A percentile compares a stretch with the other conserved stretches of the same genome.
These are phyloP conservation scores for Caenorhabditis brenneri DNA, from an alignment of 1,140 invertebrate species.

Conservation along the genomic window DNA sequence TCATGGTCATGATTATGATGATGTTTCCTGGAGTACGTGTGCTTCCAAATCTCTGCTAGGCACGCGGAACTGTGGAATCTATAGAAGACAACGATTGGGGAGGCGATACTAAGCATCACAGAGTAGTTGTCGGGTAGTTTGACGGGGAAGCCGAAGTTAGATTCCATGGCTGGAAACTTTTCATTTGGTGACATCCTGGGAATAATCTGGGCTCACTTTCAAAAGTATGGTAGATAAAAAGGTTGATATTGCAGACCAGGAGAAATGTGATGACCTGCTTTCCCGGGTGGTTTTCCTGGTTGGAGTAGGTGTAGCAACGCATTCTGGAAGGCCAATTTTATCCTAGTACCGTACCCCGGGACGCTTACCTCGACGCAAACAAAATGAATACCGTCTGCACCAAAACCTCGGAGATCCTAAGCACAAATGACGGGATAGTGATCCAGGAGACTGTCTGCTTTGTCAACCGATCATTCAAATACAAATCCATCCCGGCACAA, in stretches of 20 bases:
- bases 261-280: constrained; percentile 70
- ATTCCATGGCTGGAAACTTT: constrained; percentile 6
- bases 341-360: background rate
- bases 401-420: background rate
- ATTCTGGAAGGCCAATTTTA: background rate
- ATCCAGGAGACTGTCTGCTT: background rate
- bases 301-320: background rate
- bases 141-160: background rate
- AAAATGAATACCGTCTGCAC: constrained; percentile 67
- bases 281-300: constrained; percentile 56
- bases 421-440: background rate
- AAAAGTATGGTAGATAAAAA: constrained; percentile 70
- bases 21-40: constrained; percentile 50
- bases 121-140: background rate
- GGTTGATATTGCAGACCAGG: constrained; percentile 68
- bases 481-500: constrained; percentile 11
- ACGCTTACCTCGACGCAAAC: constrained; percentile 53
- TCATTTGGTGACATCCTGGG: no score
- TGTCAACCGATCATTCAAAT: background rate
- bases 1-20: background rate
- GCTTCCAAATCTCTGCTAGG: constrained; percentile 56
- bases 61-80: constrained; percentile 53
- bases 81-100: constrained; percentile 69
- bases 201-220: constrained; percentile 40
- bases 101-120: constrained; percentile 41